Evolutionary conservation across 2,888 invertebrate genomes (phyloP).

Genomic region (Ophonus ardosiacus): DNA sequence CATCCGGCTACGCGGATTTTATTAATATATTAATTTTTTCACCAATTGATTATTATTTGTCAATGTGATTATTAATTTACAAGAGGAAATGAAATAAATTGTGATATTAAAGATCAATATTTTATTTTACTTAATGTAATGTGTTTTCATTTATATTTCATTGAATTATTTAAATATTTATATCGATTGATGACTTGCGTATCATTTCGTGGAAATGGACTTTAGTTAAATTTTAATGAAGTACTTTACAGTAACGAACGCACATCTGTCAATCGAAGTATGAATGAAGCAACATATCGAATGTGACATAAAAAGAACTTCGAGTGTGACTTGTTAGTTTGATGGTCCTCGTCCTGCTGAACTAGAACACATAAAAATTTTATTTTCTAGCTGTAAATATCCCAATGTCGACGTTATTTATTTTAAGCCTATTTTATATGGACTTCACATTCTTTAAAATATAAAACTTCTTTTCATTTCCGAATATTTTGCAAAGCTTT

Average conservation of each 20-base stretch:
- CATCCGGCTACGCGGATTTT: slow-evolving; percentile 35
- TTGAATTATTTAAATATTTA: not conserved
- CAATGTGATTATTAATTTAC: not conserved
- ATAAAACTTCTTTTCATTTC: too few species aligned
- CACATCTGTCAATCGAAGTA: not conserved
- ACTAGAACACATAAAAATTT: not conserved
- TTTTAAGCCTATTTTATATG: too few species aligned
- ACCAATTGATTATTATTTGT: not conserved
- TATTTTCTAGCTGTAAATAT: slow-evolving; percentile 1
- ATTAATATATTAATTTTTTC: not conserved
- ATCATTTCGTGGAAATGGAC: too few species aligned
- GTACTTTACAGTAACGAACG: not conserved
- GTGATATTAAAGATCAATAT: not conserved
- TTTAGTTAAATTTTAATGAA: too few species aligned
- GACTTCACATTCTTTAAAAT: too few species aligned
- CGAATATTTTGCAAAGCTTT: too few species aligned
- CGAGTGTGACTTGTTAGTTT: slow-evolving; percentile 6
- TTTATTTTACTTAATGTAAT: not conserved
- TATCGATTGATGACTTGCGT: not conserved
- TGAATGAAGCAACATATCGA: not conserved
- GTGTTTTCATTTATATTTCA: not conserved
- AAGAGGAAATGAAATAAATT: not conserved
- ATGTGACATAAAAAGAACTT: not conserved
- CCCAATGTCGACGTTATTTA: too few species aligned
- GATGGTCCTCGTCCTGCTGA: not conserved